Percentiles rank a stretch among this genome's conserved stretches.
phyloP scores from a whole-genome alignment of 2,113 vertebrate species.

The Melanocharis versteri region DNA sequence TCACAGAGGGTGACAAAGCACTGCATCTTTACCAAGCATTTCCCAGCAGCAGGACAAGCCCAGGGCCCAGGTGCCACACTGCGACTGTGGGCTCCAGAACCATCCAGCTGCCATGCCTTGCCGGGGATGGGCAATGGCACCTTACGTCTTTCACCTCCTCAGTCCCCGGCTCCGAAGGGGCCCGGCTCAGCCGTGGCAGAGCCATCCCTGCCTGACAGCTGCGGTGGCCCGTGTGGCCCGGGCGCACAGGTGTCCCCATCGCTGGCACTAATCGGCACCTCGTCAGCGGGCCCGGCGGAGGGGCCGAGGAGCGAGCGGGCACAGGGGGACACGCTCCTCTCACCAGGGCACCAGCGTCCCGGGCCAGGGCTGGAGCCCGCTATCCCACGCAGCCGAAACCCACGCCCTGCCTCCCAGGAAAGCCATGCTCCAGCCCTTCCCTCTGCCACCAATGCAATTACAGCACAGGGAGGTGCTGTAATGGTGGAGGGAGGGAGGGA shows the following conservation, averaged over 20 bases:
- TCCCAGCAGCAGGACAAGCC: not conserved
- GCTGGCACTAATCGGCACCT: not conserved
- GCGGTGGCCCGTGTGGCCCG: not conserved
- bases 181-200: not conserved
- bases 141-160: not conserved
- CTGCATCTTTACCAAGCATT: not conserved
- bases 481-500: not conserved
- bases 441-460: rapidly evolving
- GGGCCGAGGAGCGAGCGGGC: rapidly evolving
- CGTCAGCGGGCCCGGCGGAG: rapidly evolving
- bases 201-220: not conserved
- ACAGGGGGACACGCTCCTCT: rapidly evolving
- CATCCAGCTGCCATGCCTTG: not conserved
- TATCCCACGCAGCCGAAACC: rapidly evolving
- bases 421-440: rapidly evolving
- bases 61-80: not conserved
- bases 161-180: not conserved
- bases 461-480: rapidly evolving
- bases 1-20: conserved; percentile 19
- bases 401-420: rapidly evolving
- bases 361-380: not conserved
- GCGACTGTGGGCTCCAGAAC: not conserved
- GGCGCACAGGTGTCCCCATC: not conserved
- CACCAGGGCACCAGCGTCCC: rapidly evolving
- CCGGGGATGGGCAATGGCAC: not conserved